phyloP scores from a whole-genome alignment of 1,140 invertebrate species.

The Drosophila funebris region DNA sequence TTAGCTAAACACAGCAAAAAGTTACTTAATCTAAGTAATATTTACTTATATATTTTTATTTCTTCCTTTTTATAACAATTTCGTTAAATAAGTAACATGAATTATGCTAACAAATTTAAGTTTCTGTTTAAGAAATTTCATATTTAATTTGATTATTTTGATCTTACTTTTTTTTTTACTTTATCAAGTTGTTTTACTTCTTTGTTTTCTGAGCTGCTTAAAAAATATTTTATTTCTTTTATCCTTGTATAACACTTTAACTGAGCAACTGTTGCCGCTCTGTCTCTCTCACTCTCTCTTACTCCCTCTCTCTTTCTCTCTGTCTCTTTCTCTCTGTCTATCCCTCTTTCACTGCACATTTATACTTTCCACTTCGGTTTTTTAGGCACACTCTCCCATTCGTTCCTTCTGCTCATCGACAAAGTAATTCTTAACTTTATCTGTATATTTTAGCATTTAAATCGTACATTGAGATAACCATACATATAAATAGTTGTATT shows the following conservation, averaged over 20 bases:
- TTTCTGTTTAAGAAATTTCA: conserved; percentile 1
- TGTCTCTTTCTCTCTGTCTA: neutral
- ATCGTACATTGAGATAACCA: conserved; percentile 15
- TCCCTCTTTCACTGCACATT: conserved; percentile 5
- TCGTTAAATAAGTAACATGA: conserved; percentile 32
- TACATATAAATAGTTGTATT: too few species aligned
- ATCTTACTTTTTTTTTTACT: neutral
- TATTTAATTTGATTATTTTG: conserved; percentile 22
- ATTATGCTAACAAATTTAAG: conserved; percentile 14
- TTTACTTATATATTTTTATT: neutral
- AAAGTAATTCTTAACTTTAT: conserved; percentile 1
- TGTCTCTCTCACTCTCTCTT: neutral
- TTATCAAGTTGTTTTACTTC: neutral
- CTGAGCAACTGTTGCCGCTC: conserved; percentile 15
- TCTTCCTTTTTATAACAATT: too few species aligned
- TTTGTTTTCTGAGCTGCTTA: neutral
- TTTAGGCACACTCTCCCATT: conserved; percentile 14
- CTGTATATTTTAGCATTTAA: neutral
- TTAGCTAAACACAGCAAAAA: conserved; percentile 28
- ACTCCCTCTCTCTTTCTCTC: neutral
- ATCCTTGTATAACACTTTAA: conserved; percentile 9
- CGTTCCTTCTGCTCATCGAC: neutral
- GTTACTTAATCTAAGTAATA: neutral
- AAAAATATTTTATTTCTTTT: conserved; percentile 23
- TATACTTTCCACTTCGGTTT: neutral